Evolutionary conservation across 2,113 vertebrate genomes (phyloP).

Genomic region (Nesoenas mayeri): DNA sequence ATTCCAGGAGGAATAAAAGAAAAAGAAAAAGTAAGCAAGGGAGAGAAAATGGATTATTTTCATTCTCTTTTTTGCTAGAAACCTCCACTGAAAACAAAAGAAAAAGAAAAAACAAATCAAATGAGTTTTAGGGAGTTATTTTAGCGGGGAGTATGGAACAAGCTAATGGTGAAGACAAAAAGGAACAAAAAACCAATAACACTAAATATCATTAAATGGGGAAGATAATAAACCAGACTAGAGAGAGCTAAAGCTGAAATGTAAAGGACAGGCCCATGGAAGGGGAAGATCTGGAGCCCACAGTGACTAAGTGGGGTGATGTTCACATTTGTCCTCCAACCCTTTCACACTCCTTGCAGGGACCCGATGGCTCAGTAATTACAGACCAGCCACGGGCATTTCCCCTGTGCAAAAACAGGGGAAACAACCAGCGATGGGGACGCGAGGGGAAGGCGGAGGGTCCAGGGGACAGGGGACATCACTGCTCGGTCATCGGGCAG

Average conservation of each 20-base stretch:
- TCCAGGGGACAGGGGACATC: rapidly evolving
- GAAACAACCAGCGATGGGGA: not conserved
- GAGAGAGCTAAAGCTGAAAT: not conserved
- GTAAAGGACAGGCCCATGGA: not conserved
- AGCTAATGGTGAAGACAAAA: not conserved
- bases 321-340: not conserved
- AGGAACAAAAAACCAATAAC: not conserved
- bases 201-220: not conserved
- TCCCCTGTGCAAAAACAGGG: rapidly evolving
- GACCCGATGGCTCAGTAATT: conserved; percentile 10
- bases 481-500: rapidly evolving
- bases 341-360: not conserved
- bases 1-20: not conserved
- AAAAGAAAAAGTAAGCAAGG: not conserved
- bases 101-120: not conserved
- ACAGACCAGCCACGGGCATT: not conserved
- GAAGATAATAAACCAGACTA: not conserved
- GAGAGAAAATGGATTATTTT: not conserved
- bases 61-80: not conserved
- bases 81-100: not conserved
- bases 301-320: not conserved
- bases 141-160: not conserved
- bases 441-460: rapidly evolving
- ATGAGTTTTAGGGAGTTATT: not conserved
- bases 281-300: not conserved